Evolutionary conservation across 2,888 invertebrate species (phyloP).

Genomic region (Amphimallon solstitiale): DNA sequence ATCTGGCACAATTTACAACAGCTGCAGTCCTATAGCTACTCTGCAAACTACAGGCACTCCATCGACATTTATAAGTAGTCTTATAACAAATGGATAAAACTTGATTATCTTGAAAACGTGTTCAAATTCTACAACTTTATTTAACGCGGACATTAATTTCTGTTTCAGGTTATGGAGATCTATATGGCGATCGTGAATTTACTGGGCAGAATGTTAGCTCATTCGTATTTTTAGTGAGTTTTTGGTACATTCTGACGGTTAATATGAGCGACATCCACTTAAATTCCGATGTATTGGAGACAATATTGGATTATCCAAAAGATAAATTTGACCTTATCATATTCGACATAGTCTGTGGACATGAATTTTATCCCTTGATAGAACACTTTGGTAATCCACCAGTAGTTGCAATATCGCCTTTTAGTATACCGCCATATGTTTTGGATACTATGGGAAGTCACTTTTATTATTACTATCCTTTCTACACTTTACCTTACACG

Average conservation of each 20-base stretch:
- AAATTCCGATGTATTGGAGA: conserved; percentile 36
- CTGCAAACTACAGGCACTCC: no score
- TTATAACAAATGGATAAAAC: no score
- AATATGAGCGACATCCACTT: conserved; percentile 37
- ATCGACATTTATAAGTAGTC: no score
- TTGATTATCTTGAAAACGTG: no score
- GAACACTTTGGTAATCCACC: conserved; percentile 45
- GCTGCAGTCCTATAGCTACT: no score
- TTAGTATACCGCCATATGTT: conserved; percentile 38
- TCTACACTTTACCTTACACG: conserved; percentile 40
- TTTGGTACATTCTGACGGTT: background rate
- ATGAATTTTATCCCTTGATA: conserved; percentile 45
- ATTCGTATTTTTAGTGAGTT: no score
- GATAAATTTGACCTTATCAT: conserved; percentile 47
- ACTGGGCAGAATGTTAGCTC: no score
- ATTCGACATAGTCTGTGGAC: conserved; percentile 40
- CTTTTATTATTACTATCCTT: conserved; percentile 49
- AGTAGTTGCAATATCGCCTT: conserved; percentile 42
- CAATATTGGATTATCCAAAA: conserved; percentile 44
- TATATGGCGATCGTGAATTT: no score
- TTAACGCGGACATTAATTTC: no score
- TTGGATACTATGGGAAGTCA: conserved; percentile 39
- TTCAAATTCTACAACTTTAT: no score
- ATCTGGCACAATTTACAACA: no score
- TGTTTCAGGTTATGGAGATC: no score